Conservation (phyloP, 2,113 vertebrate genomes). For the Perca flavescens region DNA sequence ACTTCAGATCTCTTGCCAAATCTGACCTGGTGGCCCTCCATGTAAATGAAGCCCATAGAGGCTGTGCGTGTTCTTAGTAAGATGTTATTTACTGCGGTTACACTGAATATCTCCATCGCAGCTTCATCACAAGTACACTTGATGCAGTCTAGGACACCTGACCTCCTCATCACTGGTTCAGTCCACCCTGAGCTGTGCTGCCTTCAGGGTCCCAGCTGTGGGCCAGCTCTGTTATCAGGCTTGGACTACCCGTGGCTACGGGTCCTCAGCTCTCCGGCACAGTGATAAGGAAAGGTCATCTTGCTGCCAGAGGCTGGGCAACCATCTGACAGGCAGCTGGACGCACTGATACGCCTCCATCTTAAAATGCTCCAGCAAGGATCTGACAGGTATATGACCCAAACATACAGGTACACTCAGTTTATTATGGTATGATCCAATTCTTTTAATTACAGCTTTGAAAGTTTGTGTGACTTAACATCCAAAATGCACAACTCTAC, state of each 20-base stretch:
- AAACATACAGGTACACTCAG: background rate
- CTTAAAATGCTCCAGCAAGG: slow-evolving; percentile 20
- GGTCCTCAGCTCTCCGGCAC: slow-evolving; percentile 78
- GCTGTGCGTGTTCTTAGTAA: background rate
- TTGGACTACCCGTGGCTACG: slow-evolving; percentile 76
- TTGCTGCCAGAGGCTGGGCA: slow-evolving; percentile 45
- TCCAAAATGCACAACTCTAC: background rate
- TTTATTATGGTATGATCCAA: background rate
- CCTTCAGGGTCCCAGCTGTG: slow-evolving; percentile 84
- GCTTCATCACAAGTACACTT: background rate
- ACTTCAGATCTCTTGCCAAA: background rate
- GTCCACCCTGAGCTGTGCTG: slow-evolving; percentile 53
- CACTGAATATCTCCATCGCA: slow-evolving; percentile 3
- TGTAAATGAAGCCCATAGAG: background rate
- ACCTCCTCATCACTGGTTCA: slow-evolving; percentile 12
- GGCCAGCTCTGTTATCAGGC: slow-evolving; percentile 84
- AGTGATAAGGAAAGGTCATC: slow-evolving; percentile 86
- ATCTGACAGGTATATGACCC: background rate
- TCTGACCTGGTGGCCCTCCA: background rate
- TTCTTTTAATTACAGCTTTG: background rate
- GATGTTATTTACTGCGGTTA: background rate
- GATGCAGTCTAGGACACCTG: background rate
- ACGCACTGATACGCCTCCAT: slow-evolving; percentile 24
- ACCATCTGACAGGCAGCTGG: slow-evolving; percentile 36
- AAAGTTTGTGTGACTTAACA: background rate